Evolutionary conservation across 1,140 invertebrate genomes (phyloP).

Genomic region (Aporrectodea caliginosa): DNA sequence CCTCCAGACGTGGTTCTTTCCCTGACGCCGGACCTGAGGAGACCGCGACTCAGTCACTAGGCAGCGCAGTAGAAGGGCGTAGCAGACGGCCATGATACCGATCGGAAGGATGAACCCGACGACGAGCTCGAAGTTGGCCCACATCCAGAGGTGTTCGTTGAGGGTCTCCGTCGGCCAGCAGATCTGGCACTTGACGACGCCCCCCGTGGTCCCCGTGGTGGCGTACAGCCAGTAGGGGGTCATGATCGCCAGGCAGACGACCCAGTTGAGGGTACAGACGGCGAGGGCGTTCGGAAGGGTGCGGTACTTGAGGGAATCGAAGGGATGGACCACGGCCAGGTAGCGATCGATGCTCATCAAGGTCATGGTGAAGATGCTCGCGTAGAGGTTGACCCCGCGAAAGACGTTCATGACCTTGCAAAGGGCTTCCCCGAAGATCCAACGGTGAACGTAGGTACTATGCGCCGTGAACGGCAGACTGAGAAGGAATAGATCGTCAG

Average conservation of each 20-base stretch:
- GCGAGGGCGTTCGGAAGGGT: conserved; percentile 51
- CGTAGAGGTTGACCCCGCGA: conserved; percentile 92
- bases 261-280: conserved; percentile 56
- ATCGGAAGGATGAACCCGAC: conserved; percentile 19
- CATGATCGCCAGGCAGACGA: conserved; percentile 60
- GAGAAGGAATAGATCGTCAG: conserved; percentile 8
- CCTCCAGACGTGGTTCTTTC: neutral
- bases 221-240: conserved; percentile 86
- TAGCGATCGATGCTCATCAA: conserved; percentile 88
- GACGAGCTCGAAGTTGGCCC: conserved; percentile 21
- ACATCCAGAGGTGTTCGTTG: conserved; percentile 6
- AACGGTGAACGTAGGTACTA: neutral
- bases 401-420: conserved; percentile 65
- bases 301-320: conserved; percentile 69
- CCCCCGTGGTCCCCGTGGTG: conserved; percentile 46
- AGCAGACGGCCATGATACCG: conserved; percentile 16
- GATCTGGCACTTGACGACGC: neutral
- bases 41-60: neutral
- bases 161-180: neutral
- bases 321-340: conserved; percentile 63
- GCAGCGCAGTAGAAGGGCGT: neutral
- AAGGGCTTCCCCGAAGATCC: neutral
- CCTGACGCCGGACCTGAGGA: neutral
- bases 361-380: conserved; percentile 84
- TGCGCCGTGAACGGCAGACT: conserved; percentile 1